Base-by-base conservation (phyloP, 2,113 vertebrate species). In the Panthera tigris region DNA sequence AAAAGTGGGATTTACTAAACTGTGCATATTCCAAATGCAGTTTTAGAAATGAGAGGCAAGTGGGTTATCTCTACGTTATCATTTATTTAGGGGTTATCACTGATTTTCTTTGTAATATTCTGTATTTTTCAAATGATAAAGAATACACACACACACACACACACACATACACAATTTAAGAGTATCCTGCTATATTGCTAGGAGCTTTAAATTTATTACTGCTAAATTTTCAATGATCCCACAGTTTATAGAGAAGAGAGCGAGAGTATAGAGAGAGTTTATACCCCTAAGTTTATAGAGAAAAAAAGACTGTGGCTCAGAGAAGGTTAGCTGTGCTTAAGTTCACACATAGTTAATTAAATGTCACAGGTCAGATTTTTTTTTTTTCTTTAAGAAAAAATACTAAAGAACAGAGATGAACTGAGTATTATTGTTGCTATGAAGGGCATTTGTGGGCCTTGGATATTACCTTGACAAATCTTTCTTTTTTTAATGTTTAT, bases 91-190 rank as follows among this genome's bases (percentile, higher is more conserved):
- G 39, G 29, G 66, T 81, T 74, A 83, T 82, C 15, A 79, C 63
- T 90, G 41, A 90, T 94, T 94, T 92, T 82, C 61, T 76, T 79
- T 90, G 36, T 69, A 81, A 86, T 94, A 95, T 50, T 87, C 39
- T 48, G 0, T 87, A 36, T 94, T 86, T 97, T 88, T 16, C 65
- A 84, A 95, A 80, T 69, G 15, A 76, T 33, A 83, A 63, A 9
- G 18, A 45, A 79, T 33, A 66, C 0, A n/a, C 5, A 27, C 11
- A 13, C 10, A 39, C 36, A 71, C 15, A 90, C 36, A 71, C 3
- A 31, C 7, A 29, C 50, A 76, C 15, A 90, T 5, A 50, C 3
- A 80, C 48, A 69, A 21, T 69, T 87, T 45, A 39, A n/a, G 8
- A 86, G 16, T 36, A 21, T 2, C 4, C 48, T 52, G 31, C 50